phyloP scores from a whole-genome alignment of 2,888 invertebrate genomes.

The Flexamia atlantica region DNA sequence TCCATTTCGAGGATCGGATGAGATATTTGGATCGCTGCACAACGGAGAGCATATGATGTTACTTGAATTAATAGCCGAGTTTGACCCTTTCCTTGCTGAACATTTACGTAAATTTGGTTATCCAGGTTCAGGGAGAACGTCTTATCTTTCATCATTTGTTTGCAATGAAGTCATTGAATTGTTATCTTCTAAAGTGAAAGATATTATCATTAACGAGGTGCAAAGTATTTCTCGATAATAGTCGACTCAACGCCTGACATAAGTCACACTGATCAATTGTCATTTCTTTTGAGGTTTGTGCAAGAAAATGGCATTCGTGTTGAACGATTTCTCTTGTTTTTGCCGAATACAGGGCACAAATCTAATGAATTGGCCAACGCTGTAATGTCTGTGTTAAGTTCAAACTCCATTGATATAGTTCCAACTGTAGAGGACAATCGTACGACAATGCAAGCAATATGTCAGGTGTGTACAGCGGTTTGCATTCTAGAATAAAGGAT shows the following conservation, averaged over 20 bases:
- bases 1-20: slow-evolving; percentile 12
- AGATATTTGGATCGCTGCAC: slow-evolving; percentile 25
- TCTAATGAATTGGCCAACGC: not conserved
- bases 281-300: slow-evolving; percentile 1
- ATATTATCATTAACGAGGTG: slow-evolving; percentile 37
- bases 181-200: not conserved
- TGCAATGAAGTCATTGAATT: slow-evolving; percentile 46
- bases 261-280: slow-evolving; percentile 13
- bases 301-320: not conserved
- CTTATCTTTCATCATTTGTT: slow-evolving; percentile 28
- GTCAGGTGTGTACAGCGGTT: not conserved
- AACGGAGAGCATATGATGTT: slow-evolving; percentile 19
- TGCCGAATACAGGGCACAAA: slow-evolving; percentile 13
- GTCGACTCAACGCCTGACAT: slow-evolving; percentile 50
- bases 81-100: slow-evolving; percentile 23
- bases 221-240: slow-evolving; percentile 43
- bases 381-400: not conserved
- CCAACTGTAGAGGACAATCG: not conserved
- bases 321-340: slow-evolving; percentile 14
- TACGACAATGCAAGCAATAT: not conserved
- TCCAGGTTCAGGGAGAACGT: slow-evolving; percentile 31
- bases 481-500: too few species aligned
- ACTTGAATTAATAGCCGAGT: slow-evolving; percentile 35
- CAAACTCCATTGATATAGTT: not conserved
- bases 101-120: slow-evolving; percentile 41